Percentiles rank a stretch among this genome's conserved stretches.
phyloP scores from a whole-genome alignment of 2,888 invertebrate species.

The Rhagonycha lutea region DNA sequence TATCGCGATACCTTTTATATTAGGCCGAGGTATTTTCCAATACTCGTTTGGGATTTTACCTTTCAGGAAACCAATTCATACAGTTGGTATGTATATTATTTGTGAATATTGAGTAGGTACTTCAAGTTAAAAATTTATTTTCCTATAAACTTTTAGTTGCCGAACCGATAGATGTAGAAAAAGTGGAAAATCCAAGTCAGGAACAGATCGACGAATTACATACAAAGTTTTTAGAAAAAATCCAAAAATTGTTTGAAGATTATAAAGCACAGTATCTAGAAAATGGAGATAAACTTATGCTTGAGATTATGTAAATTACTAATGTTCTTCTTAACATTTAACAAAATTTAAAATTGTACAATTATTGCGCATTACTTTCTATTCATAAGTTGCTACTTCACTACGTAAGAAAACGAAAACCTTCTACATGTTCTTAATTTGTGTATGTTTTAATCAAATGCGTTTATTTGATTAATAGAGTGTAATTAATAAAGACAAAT shows the following conservation, averaged over 20 bases:
- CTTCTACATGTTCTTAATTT: not conserved
- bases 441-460: no score
- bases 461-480: no score
- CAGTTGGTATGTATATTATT: conserved; percentile 82
- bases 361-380: not conserved
- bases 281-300: conserved; percentile 58
- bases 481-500: no score
- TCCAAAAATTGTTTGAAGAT: conserved; percentile 77
- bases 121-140: not conserved
- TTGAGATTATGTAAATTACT: not conserved
- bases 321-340: not conserved
- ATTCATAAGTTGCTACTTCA: not conserved
- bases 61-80: conserved; percentile 75
- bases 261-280: conserved; percentile 78
- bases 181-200: conserved; percentile 71
- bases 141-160: conserved; percentile 68
- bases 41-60: conserved; percentile 88
- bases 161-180: conserved; percentile 76
- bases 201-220: conserved; percentile 81
- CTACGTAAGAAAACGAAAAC: not conserved
- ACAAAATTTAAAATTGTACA: not conserved
- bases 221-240: conserved; percentile 68
- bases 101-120: no score
- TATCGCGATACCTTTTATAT: conserved; percentile 73
- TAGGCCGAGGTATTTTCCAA: conserved; percentile 89